Base-by-base conservation (phyloP, 1,140 invertebrate species). In the Schlechtendalia chinensis region DNA sequence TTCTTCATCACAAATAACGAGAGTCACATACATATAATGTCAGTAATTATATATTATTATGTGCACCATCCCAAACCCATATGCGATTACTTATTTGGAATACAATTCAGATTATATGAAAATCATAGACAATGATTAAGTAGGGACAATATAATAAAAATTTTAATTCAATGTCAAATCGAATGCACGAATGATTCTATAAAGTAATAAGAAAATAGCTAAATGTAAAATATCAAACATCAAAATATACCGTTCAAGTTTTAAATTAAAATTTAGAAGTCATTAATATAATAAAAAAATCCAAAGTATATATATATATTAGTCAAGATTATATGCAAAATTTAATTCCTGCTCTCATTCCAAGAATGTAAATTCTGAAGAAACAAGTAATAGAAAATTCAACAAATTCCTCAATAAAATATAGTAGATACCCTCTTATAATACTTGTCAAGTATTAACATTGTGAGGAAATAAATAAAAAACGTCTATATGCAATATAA, bases 261-360 rank as follows among this genome's bases (percentile, higher is more conserved):
- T n/a, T n/a, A n/a, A n/a, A n/a, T n/a, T n/a, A n/a, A n/a, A n/a
- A n/a, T n/a, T n/a, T n/a, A n/a, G n/a, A n/a, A n/a, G n/a, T n/a
- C n/a, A n/a, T n/a, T n/a, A 69, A 69, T 47, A 47, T 47, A 69
- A 69, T 69, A 24, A 69, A 47, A 67, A 22, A 69, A 29, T n/a
- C 12, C 6, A 47, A 12, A 69, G 14, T 47, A 3, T 67, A 45
- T 16, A n/a, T 22, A 67, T 11, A 17, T 39, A 22, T 69, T 69
- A 69, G 16, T 47, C 39, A 69, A 69, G n/a, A 69, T 24, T 47
- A 69, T 69, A 69, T n/a, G 47, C 47, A 47, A 54, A 10, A 47
- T 69, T 22, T 2, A 69, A 32, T 63, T 45, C 5, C 32, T 2
- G 45, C n/a, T 50, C 22, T 39, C 39, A 69, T 71, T 71, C 67